A percentile compares a stretch with the other conserved stretches of the same genome.
Conservation (phyloP, 1,140 invertebrate genomes). For the Diabrotica undecimpunctata region DNA sequence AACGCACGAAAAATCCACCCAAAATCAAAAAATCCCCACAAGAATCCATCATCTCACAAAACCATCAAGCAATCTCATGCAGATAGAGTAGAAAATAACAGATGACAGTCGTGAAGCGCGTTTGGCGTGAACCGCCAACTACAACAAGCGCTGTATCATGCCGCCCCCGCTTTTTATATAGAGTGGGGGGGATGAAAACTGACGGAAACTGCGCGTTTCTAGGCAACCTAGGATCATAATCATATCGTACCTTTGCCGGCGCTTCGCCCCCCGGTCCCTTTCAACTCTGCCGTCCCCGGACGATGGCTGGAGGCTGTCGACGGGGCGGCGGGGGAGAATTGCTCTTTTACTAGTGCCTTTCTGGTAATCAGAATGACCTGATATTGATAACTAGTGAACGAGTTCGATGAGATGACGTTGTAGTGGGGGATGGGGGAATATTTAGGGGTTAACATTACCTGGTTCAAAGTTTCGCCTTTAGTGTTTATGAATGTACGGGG, state of each 20-base stretch:
- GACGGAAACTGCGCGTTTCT: conserved; percentile 44
- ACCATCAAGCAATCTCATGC: conserved; percentile 11
- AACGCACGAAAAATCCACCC: not conserved
- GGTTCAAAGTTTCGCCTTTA: not conserved
- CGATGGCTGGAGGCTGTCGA: conserved; percentile 9
- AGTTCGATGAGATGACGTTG: conserved; percentile 4
- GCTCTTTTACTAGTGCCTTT: conserved; percentile 41
- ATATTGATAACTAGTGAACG: conserved; percentile 30
- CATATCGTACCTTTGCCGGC: conserved; percentile 41
- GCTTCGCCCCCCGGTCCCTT: not conserved
- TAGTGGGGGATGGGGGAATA: not conserved
- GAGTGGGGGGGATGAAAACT: conserved; percentile 40
- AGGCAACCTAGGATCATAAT: conserved; percentile 45
- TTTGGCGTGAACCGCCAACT: conserved; percentile 14
- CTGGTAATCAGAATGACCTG: conserved; percentile 36
- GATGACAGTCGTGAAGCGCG: conserved; percentile 7
- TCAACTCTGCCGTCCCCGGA: conserved; percentile 22
- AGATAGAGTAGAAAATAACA: not conserved
- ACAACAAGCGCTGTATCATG: conserved; percentile 33
- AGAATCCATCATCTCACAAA: not conserved
- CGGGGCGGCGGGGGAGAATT: conserved; percentile 37
- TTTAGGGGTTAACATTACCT: not conserved
- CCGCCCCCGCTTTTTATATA: conserved; percentile 39
- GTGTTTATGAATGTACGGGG: not conserved
- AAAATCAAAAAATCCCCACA: conserved; percentile 5